phyloP scores from a whole-genome alignment of 1,140 invertebrate species.

The Leptinotarsa lineolata region DNA sequence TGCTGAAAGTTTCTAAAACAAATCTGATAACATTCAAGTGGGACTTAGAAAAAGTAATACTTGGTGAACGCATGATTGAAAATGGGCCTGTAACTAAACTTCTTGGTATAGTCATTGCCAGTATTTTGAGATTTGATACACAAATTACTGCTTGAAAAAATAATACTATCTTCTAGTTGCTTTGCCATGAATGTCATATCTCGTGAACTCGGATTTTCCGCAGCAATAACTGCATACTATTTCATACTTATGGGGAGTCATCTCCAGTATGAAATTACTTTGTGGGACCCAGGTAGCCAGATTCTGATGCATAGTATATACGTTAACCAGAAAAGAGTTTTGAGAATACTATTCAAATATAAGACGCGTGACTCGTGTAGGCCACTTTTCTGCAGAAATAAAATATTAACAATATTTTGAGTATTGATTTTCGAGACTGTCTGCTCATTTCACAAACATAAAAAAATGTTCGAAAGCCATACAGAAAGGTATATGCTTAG shows the following conservation, averaged over 20 bases:
- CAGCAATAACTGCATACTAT: background rate
- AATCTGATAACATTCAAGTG: too few species aligned
- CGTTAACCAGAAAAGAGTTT: too few species aligned
- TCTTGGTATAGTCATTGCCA: conserved; percentile 1
- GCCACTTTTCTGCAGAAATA: too few species aligned
- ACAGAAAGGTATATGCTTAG: too few species aligned
- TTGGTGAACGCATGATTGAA: background rate
- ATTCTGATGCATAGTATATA: background rate
- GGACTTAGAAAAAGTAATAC: too few species aligned
- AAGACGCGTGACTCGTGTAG: too few species aligned
- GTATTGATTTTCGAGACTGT: too few species aligned
- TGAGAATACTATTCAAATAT: too few species aligned
- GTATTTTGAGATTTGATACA: background rate
- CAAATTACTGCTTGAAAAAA: background rate
- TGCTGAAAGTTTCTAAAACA: conserved; percentile 8
- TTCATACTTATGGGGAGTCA: background rate
- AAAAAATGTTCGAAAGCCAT: too few species aligned
- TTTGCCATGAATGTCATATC: conserved; percentile 2
- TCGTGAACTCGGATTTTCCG: background rate
- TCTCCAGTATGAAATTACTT: conserved; percentile 11
- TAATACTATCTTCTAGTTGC: conserved; percentile 10
- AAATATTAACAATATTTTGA: too few species aligned
- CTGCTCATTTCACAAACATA: too few species aligned
- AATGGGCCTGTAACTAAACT: conserved; percentile 7
- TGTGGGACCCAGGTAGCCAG: conserved; percentile 1